These are phyloP conservation scores for Spermophilus dauricus DNA, from an alignment of 2,113 vertebrate species.

Conservation along the genomic window DNA sequence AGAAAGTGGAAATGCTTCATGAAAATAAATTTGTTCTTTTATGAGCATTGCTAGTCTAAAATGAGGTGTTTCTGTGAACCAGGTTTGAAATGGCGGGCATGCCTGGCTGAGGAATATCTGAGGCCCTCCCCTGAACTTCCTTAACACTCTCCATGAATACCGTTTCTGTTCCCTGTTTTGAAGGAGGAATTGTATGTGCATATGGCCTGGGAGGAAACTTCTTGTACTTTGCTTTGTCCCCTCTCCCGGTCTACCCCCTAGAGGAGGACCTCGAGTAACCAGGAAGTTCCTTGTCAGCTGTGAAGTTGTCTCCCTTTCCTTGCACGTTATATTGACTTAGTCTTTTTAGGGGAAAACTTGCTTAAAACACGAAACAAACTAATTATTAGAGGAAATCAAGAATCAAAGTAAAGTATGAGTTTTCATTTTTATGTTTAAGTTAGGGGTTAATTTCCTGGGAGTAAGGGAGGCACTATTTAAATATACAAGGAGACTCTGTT, in stretches of 20 bases:
- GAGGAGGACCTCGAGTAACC: neutral
- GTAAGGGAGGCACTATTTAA: neutral
- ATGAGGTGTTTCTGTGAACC: neutral
- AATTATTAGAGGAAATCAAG: neutral
- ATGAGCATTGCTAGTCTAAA: neutral
- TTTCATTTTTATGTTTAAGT: conserved; percentile 52
- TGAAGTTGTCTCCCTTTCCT: neutral
- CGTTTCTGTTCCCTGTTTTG: neutral
- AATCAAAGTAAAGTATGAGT: neutral
- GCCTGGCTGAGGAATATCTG: neutral
- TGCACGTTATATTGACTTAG: neutral
- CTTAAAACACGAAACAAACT: conserved; percentile 18
- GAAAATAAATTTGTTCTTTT: neutral
- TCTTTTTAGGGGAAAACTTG: conserved; percentile 7
- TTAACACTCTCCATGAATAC: neutral
- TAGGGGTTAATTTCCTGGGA: conserved; percentile 32
- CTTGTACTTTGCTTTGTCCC: neutral
- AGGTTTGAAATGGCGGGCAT: neutral
- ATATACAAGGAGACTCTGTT: neutral
- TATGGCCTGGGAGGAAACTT: neutral
- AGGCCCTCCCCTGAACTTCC: neutral
- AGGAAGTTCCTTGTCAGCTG: too few relatives aligned
- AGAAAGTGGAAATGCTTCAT: neutral
- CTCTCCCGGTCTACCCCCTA: neutral
- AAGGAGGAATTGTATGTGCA: neutral